Evolutionary conservation across 2,888 invertebrate genomes (phyloP).

Genomic region (Melieria crassipennis): DNA sequence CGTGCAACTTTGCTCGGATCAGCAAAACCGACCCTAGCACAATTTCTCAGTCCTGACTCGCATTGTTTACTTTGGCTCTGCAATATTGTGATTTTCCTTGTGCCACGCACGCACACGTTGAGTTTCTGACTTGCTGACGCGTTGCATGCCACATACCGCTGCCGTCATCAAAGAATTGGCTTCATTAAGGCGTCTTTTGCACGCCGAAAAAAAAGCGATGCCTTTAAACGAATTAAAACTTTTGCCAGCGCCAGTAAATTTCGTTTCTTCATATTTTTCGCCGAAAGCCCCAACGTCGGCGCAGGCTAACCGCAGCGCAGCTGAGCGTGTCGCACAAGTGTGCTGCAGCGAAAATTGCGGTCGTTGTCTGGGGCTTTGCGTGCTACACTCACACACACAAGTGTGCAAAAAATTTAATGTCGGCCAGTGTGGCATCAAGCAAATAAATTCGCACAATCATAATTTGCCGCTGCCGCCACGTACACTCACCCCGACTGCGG

Average conservation of each 20-base stretch:
- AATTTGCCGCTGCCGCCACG: constrained; percentile 38
- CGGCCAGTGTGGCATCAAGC: constrained; percentile 22
- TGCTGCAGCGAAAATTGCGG: background rate
- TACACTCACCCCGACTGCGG: background rate
- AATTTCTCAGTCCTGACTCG: too few relatives aligned
- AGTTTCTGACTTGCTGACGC: too few relatives aligned
- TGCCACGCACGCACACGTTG: too few relatives aligned
- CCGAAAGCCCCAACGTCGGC: background rate
- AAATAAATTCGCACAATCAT: constrained; percentile 44
- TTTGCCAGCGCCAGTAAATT: constrained; percentile 31
- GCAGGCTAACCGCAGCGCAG: background rate
- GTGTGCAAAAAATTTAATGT: constrained; percentile 20
- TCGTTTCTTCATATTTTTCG: constrained; percentile 19
- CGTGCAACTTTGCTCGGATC: too few relatives aligned
- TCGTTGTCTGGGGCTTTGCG: background rate
- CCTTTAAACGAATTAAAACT: constrained; percentile 42
- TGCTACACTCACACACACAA: background rate
- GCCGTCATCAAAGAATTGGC: constrained; percentile 38
- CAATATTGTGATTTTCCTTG: too few relatives aligned
- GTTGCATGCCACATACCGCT: background rate
- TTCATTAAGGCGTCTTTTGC: constrained; percentile 38
- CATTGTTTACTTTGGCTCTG: too few relatives aligned
- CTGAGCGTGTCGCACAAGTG: background rate
- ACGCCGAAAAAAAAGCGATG: constrained; percentile 7
- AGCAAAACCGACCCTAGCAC: too few relatives aligned